Conservation (phyloP, 2,113 vertebrate species). For the Platysternon megacephalum region DNA sequence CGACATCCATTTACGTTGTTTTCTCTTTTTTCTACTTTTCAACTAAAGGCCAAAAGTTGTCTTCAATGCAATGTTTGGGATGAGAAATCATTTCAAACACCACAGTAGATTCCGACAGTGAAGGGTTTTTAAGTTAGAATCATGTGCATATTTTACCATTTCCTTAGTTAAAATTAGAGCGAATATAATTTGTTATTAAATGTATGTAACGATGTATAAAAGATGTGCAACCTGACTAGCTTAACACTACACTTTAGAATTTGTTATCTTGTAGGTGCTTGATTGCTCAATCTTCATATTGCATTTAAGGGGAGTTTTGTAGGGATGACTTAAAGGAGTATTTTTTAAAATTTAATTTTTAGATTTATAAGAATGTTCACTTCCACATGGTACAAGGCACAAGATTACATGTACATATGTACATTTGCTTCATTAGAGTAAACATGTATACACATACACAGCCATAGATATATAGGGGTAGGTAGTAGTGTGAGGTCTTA, state of each 20-base stretch:
- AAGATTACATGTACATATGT: not conserved
- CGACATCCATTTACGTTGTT: not conserved
- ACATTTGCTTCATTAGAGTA: not conserved
- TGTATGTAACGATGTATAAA: not conserved
- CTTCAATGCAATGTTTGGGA: not conserved
- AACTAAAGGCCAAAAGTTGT: not conserved
- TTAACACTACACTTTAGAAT: not conserved
- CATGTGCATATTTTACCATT: not conserved
- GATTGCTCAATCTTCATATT: not conserved
- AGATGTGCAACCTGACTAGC: not conserved
- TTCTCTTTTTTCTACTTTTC: not conserved
- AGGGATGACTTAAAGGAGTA: accelerated
- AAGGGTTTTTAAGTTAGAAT: not conserved
- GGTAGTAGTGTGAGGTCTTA: not conserved
- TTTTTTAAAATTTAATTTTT: accelerated
- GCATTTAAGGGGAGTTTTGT: accelerated
- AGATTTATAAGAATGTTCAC: accelerated
- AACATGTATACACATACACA: not conserved
- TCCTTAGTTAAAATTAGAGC: accelerated
- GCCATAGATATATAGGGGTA: no score
- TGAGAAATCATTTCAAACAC: not conserved
- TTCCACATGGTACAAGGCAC: not conserved
- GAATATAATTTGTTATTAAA: not conserved
- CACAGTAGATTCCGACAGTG: not conserved
- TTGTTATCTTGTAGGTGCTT: not conserved